Evolutionary conservation across 2,888 invertebrate species (phyloP).

Genomic region (Lymantria monacha): DNA sequence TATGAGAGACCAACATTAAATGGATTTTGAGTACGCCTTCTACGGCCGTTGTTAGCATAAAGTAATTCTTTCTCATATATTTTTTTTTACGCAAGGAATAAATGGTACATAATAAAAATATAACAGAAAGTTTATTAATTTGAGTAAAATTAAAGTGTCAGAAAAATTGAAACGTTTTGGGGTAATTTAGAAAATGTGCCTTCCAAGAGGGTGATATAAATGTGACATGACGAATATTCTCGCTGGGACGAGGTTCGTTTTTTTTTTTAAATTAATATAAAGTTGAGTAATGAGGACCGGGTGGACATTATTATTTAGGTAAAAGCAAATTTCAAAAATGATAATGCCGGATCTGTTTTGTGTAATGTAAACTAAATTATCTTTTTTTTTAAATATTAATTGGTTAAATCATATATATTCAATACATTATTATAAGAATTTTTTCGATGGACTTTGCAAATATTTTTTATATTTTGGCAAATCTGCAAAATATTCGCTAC

Average conservation of each 20-base stretch:
- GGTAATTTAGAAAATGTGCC: slow-evolving; percentile 24
- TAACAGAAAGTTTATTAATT: slow-evolving; percentile 19
- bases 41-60: slow-evolving; percentile 30
- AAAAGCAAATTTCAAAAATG: no score
- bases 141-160: slow-evolving; percentile 20
- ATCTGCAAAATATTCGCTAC: no score
- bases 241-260: slow-evolving; percentile 4
- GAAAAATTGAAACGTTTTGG: slow-evolving; percentile 16
- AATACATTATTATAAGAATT: no score
- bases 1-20: slow-evolving; percentile 11
- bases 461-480: no score
- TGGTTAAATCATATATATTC: no score
- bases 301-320: no score
- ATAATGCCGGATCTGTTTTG: no score
- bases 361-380: no score
- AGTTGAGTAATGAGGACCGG: slow-evolving; percentile 13
- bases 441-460: no score
- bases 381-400: no score
- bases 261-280: slow-evolving; percentile 16
- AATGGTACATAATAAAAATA: slow-evolving; percentile 23
- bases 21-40: slow-evolving; percentile 10
- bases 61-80: slow-evolving; percentile 23
- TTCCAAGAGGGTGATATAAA: slow-evolving; percentile 18
- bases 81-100: slow-evolving; percentile 23
- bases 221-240: slow-evolving; percentile 22